These are phyloP conservation scores for Lepisosteus osseus DNA, from an alignment of 2,113 vertebrate species.

Conservation along the genomic window DNA sequence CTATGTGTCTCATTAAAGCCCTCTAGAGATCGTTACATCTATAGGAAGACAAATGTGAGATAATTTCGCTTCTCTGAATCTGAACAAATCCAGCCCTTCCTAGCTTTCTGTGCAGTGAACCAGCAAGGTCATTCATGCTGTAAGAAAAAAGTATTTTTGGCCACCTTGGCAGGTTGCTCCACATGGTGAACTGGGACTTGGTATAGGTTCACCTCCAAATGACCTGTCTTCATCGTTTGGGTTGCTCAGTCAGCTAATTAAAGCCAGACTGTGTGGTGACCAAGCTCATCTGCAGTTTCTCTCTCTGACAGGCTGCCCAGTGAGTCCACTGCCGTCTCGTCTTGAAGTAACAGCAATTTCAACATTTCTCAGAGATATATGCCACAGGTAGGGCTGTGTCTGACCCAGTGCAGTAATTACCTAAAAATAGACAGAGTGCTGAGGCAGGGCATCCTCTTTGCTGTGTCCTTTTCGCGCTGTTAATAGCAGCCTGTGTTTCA, in stretches of 20 bases:
- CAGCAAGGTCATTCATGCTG: constrained; percentile 2
- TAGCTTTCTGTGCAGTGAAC: background rate
- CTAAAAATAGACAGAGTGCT: background rate
- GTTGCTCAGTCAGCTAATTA: background rate
- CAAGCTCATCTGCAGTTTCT: background rate
- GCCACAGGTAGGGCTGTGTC: background rate
- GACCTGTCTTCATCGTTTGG: constrained; percentile 5
- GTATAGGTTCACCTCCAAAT: constrained; percentile 10
- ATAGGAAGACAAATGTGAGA: background rate
- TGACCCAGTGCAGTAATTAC: background rate
- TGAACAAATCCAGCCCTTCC: background rate
- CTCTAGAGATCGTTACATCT: no score
- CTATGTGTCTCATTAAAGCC: no score
- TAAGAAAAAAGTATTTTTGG: background rate
- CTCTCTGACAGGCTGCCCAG: background rate
- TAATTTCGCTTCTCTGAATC: background rate
- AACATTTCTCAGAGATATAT: background rate
- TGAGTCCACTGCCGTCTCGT: background rate
- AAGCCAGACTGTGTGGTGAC: background rate
- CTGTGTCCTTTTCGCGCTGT: background rate
- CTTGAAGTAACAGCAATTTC: background rate
- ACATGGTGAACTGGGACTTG: background rate
- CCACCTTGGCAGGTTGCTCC: background rate
- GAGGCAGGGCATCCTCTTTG: background rate
- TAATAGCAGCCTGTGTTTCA: background rate